Evolutionary conservation across 1,140 invertebrate genomes (phyloP), one percentile per base, ranked within the genome.

Genomic region (Pachypsylla venusta): DNA sequence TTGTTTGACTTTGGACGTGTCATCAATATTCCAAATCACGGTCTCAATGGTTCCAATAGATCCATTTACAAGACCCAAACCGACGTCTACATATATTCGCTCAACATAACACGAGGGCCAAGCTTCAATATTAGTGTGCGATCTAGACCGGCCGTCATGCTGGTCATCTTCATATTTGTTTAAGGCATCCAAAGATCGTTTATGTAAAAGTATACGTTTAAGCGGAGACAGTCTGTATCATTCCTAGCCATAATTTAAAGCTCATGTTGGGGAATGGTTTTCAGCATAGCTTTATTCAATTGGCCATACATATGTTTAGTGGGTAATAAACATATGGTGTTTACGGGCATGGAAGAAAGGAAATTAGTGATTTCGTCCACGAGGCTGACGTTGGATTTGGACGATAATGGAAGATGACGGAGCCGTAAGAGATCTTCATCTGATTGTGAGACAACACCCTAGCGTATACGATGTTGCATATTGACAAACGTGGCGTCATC

Each of bases 31-130:
- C 24, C 54, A 22, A 54, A 56, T 35, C 25, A 67, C 54, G n/a
- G 59, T 57, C 56, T 59, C 48, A 39, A 68, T 54, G 19, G 54
- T 61, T 57, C 60, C 63, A 57, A 67, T 65, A 12, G 64, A 59
- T 48, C 65, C 64, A 59, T 68, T 70, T 14, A 68, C 65, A 20
- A 68, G 55, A 30, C 66, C 66, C 42, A 66, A 25, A n/a, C 56
- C 63, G 27, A 68, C 62, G 61, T 68, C 65, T 60, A n/a, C n/a
- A 70, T 69, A 64, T 70, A 69, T 60, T 63, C 60, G 55, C 64
- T 65, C 13, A 71, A 55, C 65, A 70, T 70, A 12, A 69, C 58
- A 54, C 61, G 64, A 5, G 20, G 25, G 20, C 40, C 66, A 39
- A 69, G 56, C 64, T 69, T 70, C 22, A 67, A 57, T 27, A 22